Percentiles rank a stretch among this genome's conserved stretches.
These are phyloP conservation scores for Calephelis perditalis DNA, from an alignment of 2,888 invertebrate species.

Conservation along the genomic window DNA sequence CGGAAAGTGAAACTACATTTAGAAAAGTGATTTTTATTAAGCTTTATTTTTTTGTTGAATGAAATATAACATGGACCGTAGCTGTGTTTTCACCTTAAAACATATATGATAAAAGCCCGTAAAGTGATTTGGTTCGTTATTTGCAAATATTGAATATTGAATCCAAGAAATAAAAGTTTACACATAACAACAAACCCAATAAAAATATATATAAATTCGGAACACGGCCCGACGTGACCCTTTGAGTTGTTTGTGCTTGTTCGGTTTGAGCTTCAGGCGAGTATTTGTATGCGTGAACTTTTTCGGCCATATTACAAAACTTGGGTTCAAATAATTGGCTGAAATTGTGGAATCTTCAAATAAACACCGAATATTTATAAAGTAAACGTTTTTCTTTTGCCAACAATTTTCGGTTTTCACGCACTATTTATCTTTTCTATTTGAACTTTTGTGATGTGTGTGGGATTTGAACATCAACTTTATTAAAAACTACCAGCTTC, in stretches of 20 bases:
- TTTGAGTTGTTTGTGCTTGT: constrained; percentile 11
- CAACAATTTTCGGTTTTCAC: neutral
- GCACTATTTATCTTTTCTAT: neutral
- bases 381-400: neutral
- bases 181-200: neutral
- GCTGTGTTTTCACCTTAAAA: no score
- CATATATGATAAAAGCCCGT: no score
- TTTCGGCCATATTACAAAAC: constrained; percentile 11
- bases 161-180: neutral
- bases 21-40: no score
- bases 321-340: constrained; percentile 7
- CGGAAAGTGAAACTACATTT: no score
- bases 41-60: no score
- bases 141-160: no score
- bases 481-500: no score
- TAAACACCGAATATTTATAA: constrained; percentile 7
- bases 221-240: constrained; percentile 11
- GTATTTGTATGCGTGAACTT: constrained; percentile 9
- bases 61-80: no score
- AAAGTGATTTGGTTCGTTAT: no score
- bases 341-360: constrained; percentile 1
- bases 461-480: no score
- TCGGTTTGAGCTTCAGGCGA: neutral
- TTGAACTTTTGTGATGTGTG: neutral
- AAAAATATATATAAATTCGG: constrained; percentile 2